phyloP scores from a whole-genome alignment of 2,113 vertebrate species.

The Seriola dumerili region DNA sequence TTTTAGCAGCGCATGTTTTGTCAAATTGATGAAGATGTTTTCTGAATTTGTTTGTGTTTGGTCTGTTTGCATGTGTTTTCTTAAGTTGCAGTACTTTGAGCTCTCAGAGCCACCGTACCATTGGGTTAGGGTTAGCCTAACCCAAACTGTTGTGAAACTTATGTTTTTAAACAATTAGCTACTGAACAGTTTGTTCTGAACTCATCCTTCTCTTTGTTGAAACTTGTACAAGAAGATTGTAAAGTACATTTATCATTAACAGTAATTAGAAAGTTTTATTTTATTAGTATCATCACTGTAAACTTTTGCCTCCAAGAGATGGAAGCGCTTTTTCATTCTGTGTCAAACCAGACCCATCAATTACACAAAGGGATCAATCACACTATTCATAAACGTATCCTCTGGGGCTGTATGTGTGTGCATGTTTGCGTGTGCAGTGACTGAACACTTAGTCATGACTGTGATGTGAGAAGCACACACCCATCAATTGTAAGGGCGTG shows the following conservation, averaged over 20 bases:
- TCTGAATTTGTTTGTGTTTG: too few relatives aligned
- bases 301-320: not conserved
- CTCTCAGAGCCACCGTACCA: too few relatives aligned
- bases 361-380: not conserved
- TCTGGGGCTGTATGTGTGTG: constrained; percentile 13
- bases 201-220: not conserved
- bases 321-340: not conserved
- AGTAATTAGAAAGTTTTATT: not conserved
- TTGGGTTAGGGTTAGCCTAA: too few relatives aligned
- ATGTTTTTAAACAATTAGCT: too few relatives aligned
- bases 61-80: too few relatives aligned
- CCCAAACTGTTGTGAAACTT: too few relatives aligned
- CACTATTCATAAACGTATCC: not conserved
- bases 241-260: not conserved
- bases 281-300: not conserved
- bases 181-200: not conserved
- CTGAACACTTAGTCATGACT: constrained; percentile 29
- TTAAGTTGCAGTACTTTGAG: too few relatives aligned
- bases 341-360: not conserved
- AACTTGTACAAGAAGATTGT: not conserved
- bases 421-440: constrained; percentile 18
- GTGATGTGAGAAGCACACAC: constrained; percentile 19
- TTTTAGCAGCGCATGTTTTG: too few relatives aligned
- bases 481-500: not conserved
- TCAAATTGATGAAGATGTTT: too few relatives aligned